These are phyloP conservation scores for Venusia cambrica DNA, from an alignment of 2,888 invertebrate species.

Conservation along the genomic window DNA sequence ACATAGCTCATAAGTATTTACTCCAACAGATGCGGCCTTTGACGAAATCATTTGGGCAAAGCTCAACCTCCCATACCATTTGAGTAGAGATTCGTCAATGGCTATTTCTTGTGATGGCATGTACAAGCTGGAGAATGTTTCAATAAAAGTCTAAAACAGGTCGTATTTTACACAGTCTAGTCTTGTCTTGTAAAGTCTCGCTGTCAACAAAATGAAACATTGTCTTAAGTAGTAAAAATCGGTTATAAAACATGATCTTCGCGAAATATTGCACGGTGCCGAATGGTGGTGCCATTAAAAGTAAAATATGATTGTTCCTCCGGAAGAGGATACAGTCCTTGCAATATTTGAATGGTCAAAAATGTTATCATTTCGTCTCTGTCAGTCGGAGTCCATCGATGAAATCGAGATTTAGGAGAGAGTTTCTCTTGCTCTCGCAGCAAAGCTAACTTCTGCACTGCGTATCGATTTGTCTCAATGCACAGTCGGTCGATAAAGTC, in stretches of 20 bases:
- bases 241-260: no score
- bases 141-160: constrained; percentile 4
- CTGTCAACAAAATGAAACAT: no score
- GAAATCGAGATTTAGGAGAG: no score
- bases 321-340: no score
- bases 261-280: no score
- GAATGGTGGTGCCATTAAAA: no score
- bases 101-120: constrained; percentile 6
- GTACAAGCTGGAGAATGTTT: constrained; percentile 6
- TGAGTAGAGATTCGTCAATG: constrained; percentile 8
- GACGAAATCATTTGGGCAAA: constrained; percentile 5
- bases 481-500: constrained; percentile 27
- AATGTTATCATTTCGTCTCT: constrained; percentile 7
- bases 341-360: constrained; percentile 1
- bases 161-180: constrained; percentile 4
- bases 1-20: constrained; percentile 9
- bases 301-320: no score
- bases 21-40: constrained; percentile 3
- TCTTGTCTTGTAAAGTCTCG: no score
- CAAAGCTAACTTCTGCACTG: constrained; percentile 9
- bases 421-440: constrained; percentile 2
- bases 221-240: no score
- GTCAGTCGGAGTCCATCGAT: no score
- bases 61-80: constrained; percentile 1
- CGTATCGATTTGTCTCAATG: constrained; percentile 9